These are phyloP conservation scores for Sarcophaga subvicina DNA, from an alignment of 2,888 invertebrate genomes.

Conservation along the genomic window DNA sequence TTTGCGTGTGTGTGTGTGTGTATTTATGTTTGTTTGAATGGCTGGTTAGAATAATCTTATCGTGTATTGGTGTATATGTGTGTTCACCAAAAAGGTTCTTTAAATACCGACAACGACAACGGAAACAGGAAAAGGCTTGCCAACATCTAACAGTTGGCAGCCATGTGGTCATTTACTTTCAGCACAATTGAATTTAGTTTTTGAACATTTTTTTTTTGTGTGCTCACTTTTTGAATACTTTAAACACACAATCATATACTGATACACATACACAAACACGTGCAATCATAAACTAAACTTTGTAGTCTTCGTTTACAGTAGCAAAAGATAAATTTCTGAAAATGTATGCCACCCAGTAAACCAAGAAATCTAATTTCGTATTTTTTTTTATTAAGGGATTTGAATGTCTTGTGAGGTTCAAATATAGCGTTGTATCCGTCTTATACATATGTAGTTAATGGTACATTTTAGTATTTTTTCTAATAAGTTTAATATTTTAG, in stretches of 20 bases:
- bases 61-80: neutral
- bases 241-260: neutral
- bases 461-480: too few relatives aligned
- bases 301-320: neutral
- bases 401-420: too few relatives aligned
- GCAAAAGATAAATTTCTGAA: neutral
- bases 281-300: neutral
- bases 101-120: constrained; percentile 28
- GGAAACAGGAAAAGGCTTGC: constrained; percentile 67
- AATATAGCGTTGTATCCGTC: too few relatives aligned
- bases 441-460: too few relatives aligned
- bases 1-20: too few relatives aligned
- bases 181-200: constrained; percentile 68
- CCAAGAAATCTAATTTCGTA: neutral
- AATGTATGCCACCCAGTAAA: neutral
- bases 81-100: constrained; percentile 5
- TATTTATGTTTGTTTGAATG: too few relatives aligned
- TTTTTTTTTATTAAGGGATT: neutral
- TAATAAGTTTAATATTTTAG: too few relatives aligned
- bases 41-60: too few relatives aligned
- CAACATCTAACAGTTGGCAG: constrained; percentile 51
- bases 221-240: neutral
- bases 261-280: neutral
- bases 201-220: constrained; percentile 5
- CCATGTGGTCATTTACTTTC: constrained; percentile 65